phyloP scores from a whole-genome alignment of 2,797 vertebrate genomes.

The Neostethus bicornis region DNA sequence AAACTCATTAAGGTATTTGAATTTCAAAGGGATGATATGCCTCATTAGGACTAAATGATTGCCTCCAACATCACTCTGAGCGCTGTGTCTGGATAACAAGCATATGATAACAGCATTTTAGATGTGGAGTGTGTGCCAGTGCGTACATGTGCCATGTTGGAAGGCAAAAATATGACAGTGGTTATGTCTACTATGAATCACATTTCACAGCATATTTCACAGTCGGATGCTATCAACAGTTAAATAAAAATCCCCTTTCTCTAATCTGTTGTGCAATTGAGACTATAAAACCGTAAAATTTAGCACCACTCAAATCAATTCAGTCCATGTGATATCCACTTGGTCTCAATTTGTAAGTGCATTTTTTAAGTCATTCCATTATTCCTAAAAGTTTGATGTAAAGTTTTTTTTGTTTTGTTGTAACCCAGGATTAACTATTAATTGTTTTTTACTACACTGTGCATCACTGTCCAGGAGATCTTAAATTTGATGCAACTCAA shows the following conservation, averaged over 20 bases:
- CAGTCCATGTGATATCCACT: constrained; percentile 39
- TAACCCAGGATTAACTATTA: no score
- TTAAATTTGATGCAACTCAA: no score
- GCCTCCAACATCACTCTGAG: constrained; percentile 79
- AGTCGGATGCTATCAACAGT: constrained; percentile 60
- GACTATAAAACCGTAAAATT: constrained; percentile 43
- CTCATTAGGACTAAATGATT: constrained; percentile 81
- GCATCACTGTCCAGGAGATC: no score
- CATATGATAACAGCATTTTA: constrained; percentile 76
- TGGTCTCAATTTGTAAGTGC: constrained; percentile 15
- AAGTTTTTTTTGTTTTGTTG: neutral
- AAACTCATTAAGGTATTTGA: constrained; percentile 77
- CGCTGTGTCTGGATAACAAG: constrained; percentile 79
- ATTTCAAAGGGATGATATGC: constrained; percentile 82
- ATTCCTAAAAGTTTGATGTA: constrained; percentile 7
- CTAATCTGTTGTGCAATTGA: constrained; percentile 66
- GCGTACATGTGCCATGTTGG: constrained; percentile 43
- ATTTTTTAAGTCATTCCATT: constrained; percentile 17
- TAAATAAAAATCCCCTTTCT: constrained; percentile 63
- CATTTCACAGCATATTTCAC: constrained; percentile 76
- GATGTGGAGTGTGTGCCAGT: constrained; percentile 55
- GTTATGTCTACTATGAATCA: constrained; percentile 71
- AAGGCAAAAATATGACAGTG: constrained; percentile 47
- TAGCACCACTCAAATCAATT: constrained; percentile 49
- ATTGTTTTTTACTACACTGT: no score